phyloP scores from a whole-genome alignment of 2,888 invertebrate genomes.

The Alviniconcha strummeri region DNA sequence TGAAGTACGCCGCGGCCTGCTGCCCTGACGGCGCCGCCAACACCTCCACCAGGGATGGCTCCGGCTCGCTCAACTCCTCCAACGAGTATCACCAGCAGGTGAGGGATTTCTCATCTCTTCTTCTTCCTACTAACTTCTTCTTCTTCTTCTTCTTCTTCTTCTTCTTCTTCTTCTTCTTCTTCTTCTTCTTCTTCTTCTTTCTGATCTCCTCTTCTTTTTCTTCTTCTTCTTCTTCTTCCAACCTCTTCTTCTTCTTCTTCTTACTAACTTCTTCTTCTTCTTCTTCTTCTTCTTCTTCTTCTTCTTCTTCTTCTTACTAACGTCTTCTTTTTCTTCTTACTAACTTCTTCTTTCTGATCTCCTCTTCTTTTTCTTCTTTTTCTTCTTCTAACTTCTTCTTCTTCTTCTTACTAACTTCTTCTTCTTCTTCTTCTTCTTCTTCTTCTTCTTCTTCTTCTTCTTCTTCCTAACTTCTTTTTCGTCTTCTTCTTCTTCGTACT shows the following conservation, averaged over 20 bases:
- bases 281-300: neutral
- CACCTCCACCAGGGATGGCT: too few relatives aligned
- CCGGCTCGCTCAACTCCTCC: neutral
- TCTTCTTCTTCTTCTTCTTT: neutral
- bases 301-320: neutral
- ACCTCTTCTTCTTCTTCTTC: too few relatives aligned
- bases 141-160: too few relatives aligned
- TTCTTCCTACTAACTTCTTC: too few relatives aligned
- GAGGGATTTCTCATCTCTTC: neutral
- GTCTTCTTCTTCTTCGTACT: neutral
- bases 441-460: neutral
- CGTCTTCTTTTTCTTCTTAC: neutral
- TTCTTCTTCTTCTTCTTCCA: neutral
- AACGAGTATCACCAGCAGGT: constrained; percentile 26
- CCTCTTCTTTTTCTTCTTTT: neutral
- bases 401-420: neutral
- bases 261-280: neutral
- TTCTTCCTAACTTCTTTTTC: neutral
- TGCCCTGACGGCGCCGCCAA: neutral
- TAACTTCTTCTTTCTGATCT: neutral
- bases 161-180: neutral
- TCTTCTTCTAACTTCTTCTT: neutral
- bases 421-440: neutral
- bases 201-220: too few relatives aligned
- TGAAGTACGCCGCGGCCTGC: constrained; percentile 30